Conservation (phyloP, 2,888 invertebrate genomes). For the Lasius fuliginosus region DNA sequence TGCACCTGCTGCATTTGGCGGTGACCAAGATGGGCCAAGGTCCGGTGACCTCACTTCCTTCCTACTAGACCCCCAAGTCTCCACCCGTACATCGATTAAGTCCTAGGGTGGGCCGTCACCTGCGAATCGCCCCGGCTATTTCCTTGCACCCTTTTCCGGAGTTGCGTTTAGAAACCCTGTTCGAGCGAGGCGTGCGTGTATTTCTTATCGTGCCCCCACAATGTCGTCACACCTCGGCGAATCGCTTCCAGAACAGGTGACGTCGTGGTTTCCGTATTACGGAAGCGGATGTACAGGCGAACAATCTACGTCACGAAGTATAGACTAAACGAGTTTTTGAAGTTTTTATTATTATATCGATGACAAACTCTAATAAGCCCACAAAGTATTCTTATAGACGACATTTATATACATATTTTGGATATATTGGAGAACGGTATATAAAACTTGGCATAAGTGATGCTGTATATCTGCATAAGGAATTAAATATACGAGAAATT, state of each 20-base stretch:
- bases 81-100: constrained; percentile 66
- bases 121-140: constrained; percentile 77
- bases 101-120: constrained; percentile 75
- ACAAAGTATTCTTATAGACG: background rate
- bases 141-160: constrained; percentile 77
- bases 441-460: background rate
- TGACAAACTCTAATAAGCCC: background rate
- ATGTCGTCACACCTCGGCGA: constrained; percentile 68
- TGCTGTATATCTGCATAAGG: background rate
- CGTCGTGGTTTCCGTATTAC: constrained; percentile 67
- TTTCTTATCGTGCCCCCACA: constrained; percentile 76
- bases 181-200: constrained; percentile 50
- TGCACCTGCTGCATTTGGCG: constrained; percentile 74
- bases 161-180: constrained; percentile 37
- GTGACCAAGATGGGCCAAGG: constrained; percentile 79
- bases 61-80: constrained; percentile 74
- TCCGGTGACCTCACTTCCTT: constrained; percentile 83
- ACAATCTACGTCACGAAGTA: constrained; percentile 51
- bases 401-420: background rate
- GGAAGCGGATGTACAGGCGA: constrained; percentile 72
- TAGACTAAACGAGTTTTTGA: background rate
- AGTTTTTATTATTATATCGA: constrained; percentile 11
- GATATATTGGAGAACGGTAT: background rate
- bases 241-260: constrained; percentile 73
- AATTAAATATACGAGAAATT: background rate